Evolutionary conservation across 2,888 invertebrate genomes (phyloP).

Genomic region (Drosophila recens): DNA sequence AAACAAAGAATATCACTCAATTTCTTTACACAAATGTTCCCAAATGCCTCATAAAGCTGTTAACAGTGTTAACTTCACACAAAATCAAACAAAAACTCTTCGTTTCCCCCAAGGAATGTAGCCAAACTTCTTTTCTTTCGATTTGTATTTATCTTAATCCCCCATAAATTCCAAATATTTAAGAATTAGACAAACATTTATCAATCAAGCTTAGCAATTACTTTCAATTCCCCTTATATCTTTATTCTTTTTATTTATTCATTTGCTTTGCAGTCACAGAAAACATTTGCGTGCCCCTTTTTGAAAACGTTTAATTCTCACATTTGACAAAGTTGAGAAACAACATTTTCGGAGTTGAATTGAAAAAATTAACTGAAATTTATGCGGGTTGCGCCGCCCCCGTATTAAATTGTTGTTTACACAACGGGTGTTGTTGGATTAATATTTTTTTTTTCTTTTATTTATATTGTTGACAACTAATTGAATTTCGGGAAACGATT

Average conservation of each 20-base stretch:
- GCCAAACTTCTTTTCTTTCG: background rate
- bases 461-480: constrained; percentile 34
- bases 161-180: constrained; percentile 24
- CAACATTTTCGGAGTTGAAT: constrained; percentile 20
- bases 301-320: constrained; percentile 36
- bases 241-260: constrained; percentile 37
- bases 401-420: constrained; percentile 11
- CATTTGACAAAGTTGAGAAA: constrained; percentile 39
- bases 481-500: constrained; percentile 46
- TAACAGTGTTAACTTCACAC: background rate
- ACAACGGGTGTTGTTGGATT: constrained; percentile 12
- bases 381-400: constrained; percentile 45
- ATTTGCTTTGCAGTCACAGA: constrained; percentile 35
- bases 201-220: constrained; percentile 51
- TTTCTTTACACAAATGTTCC: background rate
- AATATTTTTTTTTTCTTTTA: constrained; percentile 17
- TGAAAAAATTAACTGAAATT: constrained; percentile 23
- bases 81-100: background rate
- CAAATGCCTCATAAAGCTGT: background rate
- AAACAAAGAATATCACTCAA: background rate
- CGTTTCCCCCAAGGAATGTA: background rate
- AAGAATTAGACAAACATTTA: constrained; percentile 29
- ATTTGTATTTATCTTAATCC: constrained; percentile 1
- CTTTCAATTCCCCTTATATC: background rate
- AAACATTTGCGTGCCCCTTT: constrained; percentile 19